phyloP scores from a whole-genome alignment of 2,888 invertebrate species.

The Margaritifera margaritifera region DNA sequence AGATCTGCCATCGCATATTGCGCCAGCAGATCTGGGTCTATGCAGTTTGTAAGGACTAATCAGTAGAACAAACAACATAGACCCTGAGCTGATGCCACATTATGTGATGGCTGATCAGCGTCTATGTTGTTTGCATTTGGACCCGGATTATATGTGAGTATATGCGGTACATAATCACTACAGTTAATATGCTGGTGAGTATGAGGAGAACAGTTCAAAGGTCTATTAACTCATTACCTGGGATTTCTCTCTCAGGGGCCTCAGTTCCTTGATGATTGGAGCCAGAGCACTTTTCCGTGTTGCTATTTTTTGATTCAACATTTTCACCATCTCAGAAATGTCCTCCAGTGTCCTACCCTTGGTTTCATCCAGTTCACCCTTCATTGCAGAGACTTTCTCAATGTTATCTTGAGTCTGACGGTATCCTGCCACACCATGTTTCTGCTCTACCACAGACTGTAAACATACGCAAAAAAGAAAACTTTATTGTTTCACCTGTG shows the following conservation, averaged over 20 bases:
- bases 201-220: no score
- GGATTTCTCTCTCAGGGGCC: constrained; percentile 80
- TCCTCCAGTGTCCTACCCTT: constrained; percentile 76
- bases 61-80: no score
- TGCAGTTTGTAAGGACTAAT: no score
- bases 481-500: no score
- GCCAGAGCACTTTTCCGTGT: constrained; percentile 79
- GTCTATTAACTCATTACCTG: constrained; percentile 58
- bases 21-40: no score
- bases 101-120: no score
- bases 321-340: constrained; percentile 75
- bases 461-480: constrained; percentile 5
- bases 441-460: constrained; percentile 64
- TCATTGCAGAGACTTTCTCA: constrained; percentile 77
- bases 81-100: no score
- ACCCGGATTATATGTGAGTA: no score
- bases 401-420: constrained; percentile 76
- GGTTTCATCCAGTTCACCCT: constrained; percentile 75
- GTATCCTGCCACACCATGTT: constrained; percentile 74
- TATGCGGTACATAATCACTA: no score
- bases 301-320: constrained; percentile 77
- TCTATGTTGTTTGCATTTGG: no score
- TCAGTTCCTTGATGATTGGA: constrained; percentile 78
- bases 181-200: no score
- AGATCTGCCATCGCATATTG: no score